These are phyloP conservation scores for Caenorhabditis remanei DNA, from an alignment of 1,140 invertebrate genomes.

Conservation along the genomic window DNA sequence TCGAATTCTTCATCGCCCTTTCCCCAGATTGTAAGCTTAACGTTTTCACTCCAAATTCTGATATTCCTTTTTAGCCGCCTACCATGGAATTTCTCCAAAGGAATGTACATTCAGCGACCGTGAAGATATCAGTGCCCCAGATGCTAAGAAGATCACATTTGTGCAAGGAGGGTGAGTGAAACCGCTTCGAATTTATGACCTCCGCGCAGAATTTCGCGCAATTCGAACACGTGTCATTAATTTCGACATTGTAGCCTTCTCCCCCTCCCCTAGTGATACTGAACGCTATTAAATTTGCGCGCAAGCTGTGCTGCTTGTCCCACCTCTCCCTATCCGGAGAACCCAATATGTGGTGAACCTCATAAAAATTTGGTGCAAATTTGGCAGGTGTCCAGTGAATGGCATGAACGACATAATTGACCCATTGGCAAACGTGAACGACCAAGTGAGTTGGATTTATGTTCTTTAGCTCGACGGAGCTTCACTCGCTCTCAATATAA, in stretches of 20 bases:
- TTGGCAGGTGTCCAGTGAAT: slow-evolving; percentile 66
- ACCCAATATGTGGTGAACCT: slow-evolving; percentile 44
- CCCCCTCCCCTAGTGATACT: slow-evolving; percentile 17
- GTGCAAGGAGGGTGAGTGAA: slow-evolving; percentile 67
- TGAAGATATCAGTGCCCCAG: slow-evolving; percentile 65
- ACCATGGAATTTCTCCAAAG: slow-evolving; percentile 66
- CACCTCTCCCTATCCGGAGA: background rate
- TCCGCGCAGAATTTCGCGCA: slow-evolving; percentile 29
- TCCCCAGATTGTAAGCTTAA: slow-evolving; percentile 64
- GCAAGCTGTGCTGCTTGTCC: background rate
- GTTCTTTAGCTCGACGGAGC: slow-evolving; percentile 3
- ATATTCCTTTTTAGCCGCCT: slow-evolving; percentile 65
- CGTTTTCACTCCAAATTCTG: background rate
- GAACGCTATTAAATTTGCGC: slow-evolving; percentile 32
- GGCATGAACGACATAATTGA: slow-evolving; percentile 67
- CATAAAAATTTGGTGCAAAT: slow-evolving; percentile 57
- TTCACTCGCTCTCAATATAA: background rate
- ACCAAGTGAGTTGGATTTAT: slow-evolving; percentile 61
- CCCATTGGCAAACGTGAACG: slow-evolving; percentile 67
- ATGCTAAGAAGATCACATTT: slow-evolving; percentile 66
- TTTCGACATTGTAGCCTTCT: background rate
- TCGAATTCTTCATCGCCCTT: slow-evolving; percentile 66
- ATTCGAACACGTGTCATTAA: slow-evolving; percentile 24
- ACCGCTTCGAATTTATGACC: slow-evolving; percentile 35
- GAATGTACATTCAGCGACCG: slow-evolving; percentile 69